Evolutionary conservation across 2,113 vertebrate species (phyloP), one percentile per base, ranked within the genome.

Genomic region (Falcunculus frontatus): DNA sequence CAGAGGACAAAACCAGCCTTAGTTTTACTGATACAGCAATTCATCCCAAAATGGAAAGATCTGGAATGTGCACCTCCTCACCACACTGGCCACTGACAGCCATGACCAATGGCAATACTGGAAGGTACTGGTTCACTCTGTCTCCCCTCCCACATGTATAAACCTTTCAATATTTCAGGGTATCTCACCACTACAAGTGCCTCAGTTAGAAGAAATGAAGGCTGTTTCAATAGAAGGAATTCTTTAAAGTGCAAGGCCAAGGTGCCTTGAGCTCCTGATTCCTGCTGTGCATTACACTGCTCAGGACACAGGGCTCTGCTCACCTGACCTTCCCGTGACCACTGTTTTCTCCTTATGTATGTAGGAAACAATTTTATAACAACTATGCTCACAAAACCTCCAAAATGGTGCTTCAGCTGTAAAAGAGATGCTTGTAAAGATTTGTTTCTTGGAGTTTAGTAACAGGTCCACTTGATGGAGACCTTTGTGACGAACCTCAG

Each of bases 91-190:
- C 60, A 78, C 37, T 2, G 14, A 33, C 41, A 89, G 26, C 70
- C 21, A 26, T 0, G 19, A 27, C 23, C 75, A 85, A 4, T 0
- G 2, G 55, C 29, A 46, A 6, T 1, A 7, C 53, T 59, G 37
- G 16, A 52, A 60, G 53, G 53, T 1, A 6, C 16, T 35, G 42
- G 9, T 27, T 56, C 83, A 32, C 32, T 37, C 78, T 49, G 13
- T 53, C 13, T 74, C 26, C 27, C 33, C 37, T 46, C 20, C 55
- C 6, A 2, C 0, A 0, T 32, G 8, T 13, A 50, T 3, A 76
- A 62, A 59, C 16, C 35, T 41, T 53, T 26, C 42, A 41, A 2
- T 16, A 72, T 60, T 78, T 44, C 84, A 83, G 49, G 20, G 7
- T 27, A 17, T 35, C 33, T 62, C 50, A 53, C 15, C 25, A 27